Base-by-base conservation (phyloP, 2,888 invertebrate species). In the Cantharis nigra region DNA sequence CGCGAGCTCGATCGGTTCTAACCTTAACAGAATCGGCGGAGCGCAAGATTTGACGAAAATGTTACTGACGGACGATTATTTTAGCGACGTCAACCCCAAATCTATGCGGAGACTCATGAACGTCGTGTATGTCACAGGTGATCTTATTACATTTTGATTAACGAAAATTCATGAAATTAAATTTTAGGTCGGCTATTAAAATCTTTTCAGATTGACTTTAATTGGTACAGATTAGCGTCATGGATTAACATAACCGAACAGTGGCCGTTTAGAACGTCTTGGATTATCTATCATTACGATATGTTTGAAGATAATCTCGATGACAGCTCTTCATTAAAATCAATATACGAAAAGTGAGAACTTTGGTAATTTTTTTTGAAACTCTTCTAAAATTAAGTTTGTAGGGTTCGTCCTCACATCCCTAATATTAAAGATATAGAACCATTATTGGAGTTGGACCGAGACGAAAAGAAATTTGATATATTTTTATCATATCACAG, bases 221-320 rank as follows among this genome's bases (percentile, higher is more conserved):
- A 97, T 89, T 99, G 99, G 99, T 97, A 98, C 89, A 95, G 97
- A 84, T 91, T 99, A 83, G 98, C 98, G 79, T 96, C 97, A 77
- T 99, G 99, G 99, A 96, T 99, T 82, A 98, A 99, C 89, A 93
- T 99, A 76, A 98, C 98, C 0, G 99, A 99, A 87, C 99, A 99
- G 88, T 99, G 99, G 99, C 99, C 99, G 0, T 96, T 98, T 89
- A 92, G 98, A 74, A 96, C 98, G 26, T 98, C 98, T 13, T 98
- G 98, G 98, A 95, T 99, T 85, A 97, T 99, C 80, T 93, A 98
- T 84, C 95, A 97, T 87, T 97, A 96, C 87, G 98, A 98, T 88
- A 92, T 95, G 76, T 94, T 93, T 83, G 97, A 98, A 87, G 96
- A 97, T 28, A 92, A 92, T 78, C 91, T 97, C 70, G 97, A 98